Percentiles rank a stretch among this genome's conserved stretches.
phyloP scores from a whole-genome alignment of 2,888 invertebrate genomes.

The Tinea trinotella region DNA sequence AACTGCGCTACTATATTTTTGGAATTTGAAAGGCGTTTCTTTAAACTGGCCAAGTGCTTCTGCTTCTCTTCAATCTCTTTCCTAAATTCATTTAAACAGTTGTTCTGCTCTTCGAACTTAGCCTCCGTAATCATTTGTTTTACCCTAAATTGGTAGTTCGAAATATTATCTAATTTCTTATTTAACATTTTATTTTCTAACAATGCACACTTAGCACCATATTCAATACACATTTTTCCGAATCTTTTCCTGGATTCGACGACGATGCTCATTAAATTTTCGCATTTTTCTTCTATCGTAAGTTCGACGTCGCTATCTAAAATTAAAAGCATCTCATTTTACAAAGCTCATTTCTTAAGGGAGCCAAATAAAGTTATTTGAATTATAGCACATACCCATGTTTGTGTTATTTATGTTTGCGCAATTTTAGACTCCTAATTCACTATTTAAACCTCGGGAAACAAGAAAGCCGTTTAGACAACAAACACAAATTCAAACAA shows the following conservation, averaged over 20 bases:
- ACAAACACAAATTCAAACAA: background rate
- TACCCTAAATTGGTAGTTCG: constrained; percentile 41
- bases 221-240: constrained; percentile 49
- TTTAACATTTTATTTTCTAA: constrained; percentile 51
- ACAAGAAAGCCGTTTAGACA: background rate
- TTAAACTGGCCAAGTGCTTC: constrained; percentile 34
- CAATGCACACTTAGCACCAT: constrained; percentile 41
- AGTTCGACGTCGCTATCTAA: background rate
- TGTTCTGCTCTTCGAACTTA: constrained; percentile 30
- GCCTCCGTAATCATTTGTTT: constrained; percentile 34
- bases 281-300: constrained; percentile 42
- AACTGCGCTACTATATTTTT: constrained; percentile 42
- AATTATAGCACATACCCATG: no score
- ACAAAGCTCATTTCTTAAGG: no score
- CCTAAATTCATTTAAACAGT: constrained; percentile 41
- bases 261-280: constrained; percentile 54
- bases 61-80: constrained; percentile 35
- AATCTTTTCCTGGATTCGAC: constrained; percentile 60
- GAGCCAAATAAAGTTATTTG: no score
- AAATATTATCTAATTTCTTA: constrained; percentile 41
- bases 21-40: constrained; percentile 36
- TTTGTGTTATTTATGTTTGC: no score
- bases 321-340: background rate
- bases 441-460: no score
- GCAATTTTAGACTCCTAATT: no score